Evolutionary conservation across 1,140 invertebrate species (phyloP), one percentile per base, ranked within the genome.

Genomic region (Chironomus tepperi): DNA sequence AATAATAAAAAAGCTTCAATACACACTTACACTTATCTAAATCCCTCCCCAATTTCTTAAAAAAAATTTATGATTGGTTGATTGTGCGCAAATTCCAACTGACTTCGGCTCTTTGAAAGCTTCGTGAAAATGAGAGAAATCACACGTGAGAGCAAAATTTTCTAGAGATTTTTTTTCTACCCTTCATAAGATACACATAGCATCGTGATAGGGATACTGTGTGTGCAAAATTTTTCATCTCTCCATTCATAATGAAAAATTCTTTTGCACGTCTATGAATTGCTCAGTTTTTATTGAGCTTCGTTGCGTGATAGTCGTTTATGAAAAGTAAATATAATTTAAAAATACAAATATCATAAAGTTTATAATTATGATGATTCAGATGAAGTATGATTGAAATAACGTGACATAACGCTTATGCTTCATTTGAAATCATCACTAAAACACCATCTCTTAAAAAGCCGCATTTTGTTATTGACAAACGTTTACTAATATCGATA

Each of bases 251-350:
- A 57, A n/a, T 57, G 12, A 57, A 57, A 57, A 57, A 57, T 57
- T 57, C 47, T 57, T 57, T 57, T 70, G 65, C 65, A 18, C 16
- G n/a, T 57, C 47, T 21, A 70, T 70, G 18, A 21, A 70, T 70
- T 70, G 65, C 65, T 70, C 65, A 70, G 65, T 70, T 70, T 70
- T 70, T 70, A 70, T 70, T 19, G 65, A 70, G 65, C 65, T 70
- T 70, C 65, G 65, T 18, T 70, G 65, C 18, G 65, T 21, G 65
- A 18, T 70, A 70, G 65, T 70, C 65, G 65, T 70, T 70, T 70
- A 21, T 70, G 65, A 70, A 70, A 70, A 70, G 65, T 70, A 70
- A 70, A 70, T 70, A 70, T 70, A 70, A 70, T 70, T 70, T 70
- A 9, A 70, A 70, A 70, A 70, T 18, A 57, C 47, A 57, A 70